Evolutionary conservation across 2,113 vertebrate genomes (phyloP).

Genomic region (Pao palembangensis): DNA sequence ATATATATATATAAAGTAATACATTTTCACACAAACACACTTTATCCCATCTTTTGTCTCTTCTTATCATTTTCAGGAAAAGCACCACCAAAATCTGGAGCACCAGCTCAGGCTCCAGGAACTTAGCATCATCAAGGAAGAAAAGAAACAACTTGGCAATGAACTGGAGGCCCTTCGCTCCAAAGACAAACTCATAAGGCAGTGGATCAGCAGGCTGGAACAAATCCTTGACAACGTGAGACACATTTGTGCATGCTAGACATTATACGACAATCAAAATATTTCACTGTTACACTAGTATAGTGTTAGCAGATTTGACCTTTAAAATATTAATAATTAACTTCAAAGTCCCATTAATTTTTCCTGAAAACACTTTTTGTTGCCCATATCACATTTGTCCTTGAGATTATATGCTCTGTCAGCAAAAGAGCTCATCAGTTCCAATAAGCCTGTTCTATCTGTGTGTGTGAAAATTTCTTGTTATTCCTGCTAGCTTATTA

Average conservation of each 20-base stretch:
- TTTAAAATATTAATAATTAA: too few species aligned
- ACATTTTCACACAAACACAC: too few species aligned
- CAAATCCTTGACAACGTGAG: slow-evolving; percentile 80
- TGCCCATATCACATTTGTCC: too few species aligned
- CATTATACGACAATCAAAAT: not conserved
- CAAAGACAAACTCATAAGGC: slow-evolving; percentile 74
- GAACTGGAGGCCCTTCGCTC: slow-evolving; percentile 74
- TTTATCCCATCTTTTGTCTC: not conserved
- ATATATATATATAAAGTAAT: too few species aligned
- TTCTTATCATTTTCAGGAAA: slow-evolving; percentile 73
- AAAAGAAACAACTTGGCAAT: slow-evolving; percentile 74
- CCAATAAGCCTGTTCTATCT: not conserved
- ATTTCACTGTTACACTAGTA: not conserved
- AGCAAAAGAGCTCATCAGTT: not conserved
- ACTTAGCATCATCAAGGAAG: slow-evolving; percentile 63
- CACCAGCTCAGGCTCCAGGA: slow-evolving; percentile 70
- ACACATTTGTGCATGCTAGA: not conserved
- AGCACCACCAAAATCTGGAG: slow-evolving; percentile 71
- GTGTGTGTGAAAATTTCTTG: not conserved
- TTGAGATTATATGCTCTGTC: not conserved
- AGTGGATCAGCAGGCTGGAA: slow-evolving; percentile 77
- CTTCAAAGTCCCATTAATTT: too few species aligned
- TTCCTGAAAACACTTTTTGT: not conserved
- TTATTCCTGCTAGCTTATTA: not conserved
- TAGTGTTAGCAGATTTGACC: too few species aligned